Evolutionary conservation across 2,113 vertebrate species (phyloP), one percentile per base, ranked within the genome.

Genomic region (Coregonus clupeaformis): DNA sequence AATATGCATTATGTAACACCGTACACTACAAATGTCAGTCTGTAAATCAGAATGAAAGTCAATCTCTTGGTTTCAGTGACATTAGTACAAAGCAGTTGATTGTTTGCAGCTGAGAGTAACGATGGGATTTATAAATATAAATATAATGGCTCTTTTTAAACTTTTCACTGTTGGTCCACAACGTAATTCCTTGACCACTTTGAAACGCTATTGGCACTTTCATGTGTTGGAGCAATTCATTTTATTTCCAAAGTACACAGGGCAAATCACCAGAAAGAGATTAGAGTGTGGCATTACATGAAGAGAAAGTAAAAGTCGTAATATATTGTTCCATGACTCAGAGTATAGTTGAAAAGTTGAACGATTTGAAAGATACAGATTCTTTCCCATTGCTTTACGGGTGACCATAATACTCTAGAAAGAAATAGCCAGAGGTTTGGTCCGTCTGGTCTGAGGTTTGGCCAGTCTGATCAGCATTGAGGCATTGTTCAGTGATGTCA

Each of bases 61-160:
- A 30, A 18, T 1, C 0, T 9, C 32, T 29, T 27, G 49, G 63
- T 25, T 6, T 36, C 67, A 1, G 29, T 69, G 29, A 63, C 36
- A 71, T 45, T n/a, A 30, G 49, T 7, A 22, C 32, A 60, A 27
- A 55, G 69, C n/a, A 22, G 59, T 59, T 72, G 62, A 84, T 79
- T 3, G 47, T 72, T 76, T 6, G 29, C 71, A 79, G 71, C 77
- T 79, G 82, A 75, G 24, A 69, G 66, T 36, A 59, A 25, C 65
- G 29, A 62, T 79, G 59, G 20, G 11, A 25, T n/a, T n/a, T 7
- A 62, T 25, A 24, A 65, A 29, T 16, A 42, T 65, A 25, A 29
- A 30, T 52, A 63, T 63, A 11, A 25, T 12, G 7, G 22, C 60
- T 24, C 25, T n/a, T 63, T n/a, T 63, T 63, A 6, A 29, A 5